Evolutionary conservation across 2,113 vertebrate genomes (phyloP).

Genomic region (Danio rerio): GRCz12tu NC_133197.1:4541501-4542000

Average conservation of each 20-base stretch:
- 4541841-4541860: constrained; percentile 29
- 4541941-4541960: neutral
- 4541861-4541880: constrained; percentile 18
- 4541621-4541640: too few species aligned
- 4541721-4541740: neutral
- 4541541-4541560: too few species aligned
- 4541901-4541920: neutral
- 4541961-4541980: neutral
- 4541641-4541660: too few species aligned
- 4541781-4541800: neutral
- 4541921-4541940: neutral
- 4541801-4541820: too few species aligned
- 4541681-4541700: too few species aligned
- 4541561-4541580: too few species aligned
- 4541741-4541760: neutral
- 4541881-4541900: constrained; percentile 28
- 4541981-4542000: neutral
- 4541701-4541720: neutral
- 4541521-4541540: too few species aligned
- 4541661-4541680: too few species aligned
- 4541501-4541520: too few species aligned
- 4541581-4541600: too few species aligned
- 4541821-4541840: too few species aligned
- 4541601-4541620: too few species aligned
- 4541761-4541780: neutral